Evolutionary conservation across 1,140 invertebrate species (phyloP).

Genomic region (Drosophila mauritiana): DNA sequence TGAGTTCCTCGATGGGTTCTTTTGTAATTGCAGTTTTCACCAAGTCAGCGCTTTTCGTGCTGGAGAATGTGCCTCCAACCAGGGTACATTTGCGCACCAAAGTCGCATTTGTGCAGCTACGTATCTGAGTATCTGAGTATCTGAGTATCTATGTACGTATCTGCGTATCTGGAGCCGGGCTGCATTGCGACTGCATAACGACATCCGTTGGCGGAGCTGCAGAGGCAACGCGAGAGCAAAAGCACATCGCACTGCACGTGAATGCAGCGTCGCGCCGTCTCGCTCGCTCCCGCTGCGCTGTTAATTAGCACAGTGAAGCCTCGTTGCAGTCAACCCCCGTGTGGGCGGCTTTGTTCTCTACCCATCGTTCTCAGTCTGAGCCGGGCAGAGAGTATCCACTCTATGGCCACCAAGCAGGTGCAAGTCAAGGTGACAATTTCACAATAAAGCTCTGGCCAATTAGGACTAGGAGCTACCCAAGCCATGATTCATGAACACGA

Average conservation of each 20-base stretch:
- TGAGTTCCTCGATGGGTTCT: background rate
- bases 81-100: too few relatives aligned
- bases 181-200: slow-evolving; percentile 35
- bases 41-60: background rate
- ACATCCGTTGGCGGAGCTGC: slow-evolving; percentile 13
- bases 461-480: too few relatives aligned
- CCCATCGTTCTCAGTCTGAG: too few relatives aligned
- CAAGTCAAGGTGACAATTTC: slow-evolving; percentile 9
- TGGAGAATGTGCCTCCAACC: background rate
- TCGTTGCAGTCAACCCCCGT: background rate
- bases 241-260: slow-evolving; percentile 40
- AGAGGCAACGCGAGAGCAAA: background rate
- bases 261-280: slow-evolving; percentile 8
- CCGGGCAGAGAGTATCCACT: background rate
- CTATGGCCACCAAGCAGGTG: background rate
- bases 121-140: background rate
- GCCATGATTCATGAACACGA: too few relatives aligned
- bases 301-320: slow-evolving; percentile 6
- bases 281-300: background rate
- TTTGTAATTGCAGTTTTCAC: background rate
- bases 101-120: too few relatives aligned
- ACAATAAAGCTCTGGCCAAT: too few relatives aligned
- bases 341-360: background rate
- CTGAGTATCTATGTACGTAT: background rate
- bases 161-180: background rate